A percentile compares a stretch with the other conserved stretches of the same genome.
Evolutionary conservation across 2,113 vertebrate genomes (phyloP).

Genomic region (Sinocyclocheilus grahami): DNA sequence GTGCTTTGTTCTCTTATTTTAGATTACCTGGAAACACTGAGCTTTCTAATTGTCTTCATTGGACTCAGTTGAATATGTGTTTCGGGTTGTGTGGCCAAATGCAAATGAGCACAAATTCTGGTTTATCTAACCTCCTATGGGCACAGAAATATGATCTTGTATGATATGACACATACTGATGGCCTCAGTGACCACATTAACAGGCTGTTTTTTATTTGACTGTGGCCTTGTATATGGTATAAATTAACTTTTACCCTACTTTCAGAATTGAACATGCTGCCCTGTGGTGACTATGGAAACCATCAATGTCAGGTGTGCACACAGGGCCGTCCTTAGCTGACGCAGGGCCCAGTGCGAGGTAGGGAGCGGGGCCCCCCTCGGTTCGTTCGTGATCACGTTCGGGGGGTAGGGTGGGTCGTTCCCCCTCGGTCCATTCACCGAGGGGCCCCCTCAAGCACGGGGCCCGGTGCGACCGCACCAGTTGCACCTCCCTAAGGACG

Average conservation of each 20-base stretch:
- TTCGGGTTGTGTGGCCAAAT: not conserved
- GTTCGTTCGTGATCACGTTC: no score
- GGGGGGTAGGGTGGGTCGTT: no score
- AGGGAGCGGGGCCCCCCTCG: no score
- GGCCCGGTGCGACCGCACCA: no score
- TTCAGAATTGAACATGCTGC: not conserved
- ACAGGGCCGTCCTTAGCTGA: no score
- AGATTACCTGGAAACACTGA: slow-evolving; percentile 10
- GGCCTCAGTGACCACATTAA: not conserved
- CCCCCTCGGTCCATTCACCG: no score
- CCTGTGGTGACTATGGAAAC: not conserved
- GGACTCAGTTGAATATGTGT: not conserved
- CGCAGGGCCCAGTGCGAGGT: no score
- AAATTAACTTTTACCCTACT: not conserved
- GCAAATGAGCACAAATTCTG: slow-evolving; percentile 4
- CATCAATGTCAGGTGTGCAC: not conserved
- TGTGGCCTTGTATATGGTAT: not conserved
- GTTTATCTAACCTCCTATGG: not conserved
- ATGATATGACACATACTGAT: not conserved
- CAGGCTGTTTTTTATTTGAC: not conserved
- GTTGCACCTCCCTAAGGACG: no score
- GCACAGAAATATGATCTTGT: not conserved
- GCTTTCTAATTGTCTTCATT: not conserved
- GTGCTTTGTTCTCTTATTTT: not conserved
- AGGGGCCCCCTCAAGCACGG: no score